These are phyloP conservation scores for Chaetodon trifasciatus DNA, from an alignment of 2,797 vertebrate genomes.

Conservation along the genomic window DNA sequence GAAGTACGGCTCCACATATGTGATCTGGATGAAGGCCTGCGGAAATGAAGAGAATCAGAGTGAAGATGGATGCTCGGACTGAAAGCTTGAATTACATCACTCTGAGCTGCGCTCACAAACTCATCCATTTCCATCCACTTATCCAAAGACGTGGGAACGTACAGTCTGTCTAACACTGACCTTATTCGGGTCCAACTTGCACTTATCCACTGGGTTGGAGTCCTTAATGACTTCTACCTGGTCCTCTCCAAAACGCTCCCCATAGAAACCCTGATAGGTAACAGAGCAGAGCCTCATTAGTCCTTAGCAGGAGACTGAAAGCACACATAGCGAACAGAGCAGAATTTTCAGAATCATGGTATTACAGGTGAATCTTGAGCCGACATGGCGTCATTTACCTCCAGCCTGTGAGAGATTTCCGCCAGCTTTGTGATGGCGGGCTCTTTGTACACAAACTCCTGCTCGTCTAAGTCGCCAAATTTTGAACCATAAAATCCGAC, in stretches of 20 bases:
- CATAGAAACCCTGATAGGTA: conserved; percentile 92
- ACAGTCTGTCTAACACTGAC: conserved; percentile 71
- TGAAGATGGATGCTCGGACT: neutral
- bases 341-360: too few species aligned
- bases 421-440: conserved; percentile 98
- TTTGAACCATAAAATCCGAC: conserved; percentile 98
- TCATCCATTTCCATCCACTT: neutral
- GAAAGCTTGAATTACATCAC: neutral
- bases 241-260: conserved; percentile 96
- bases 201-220: conserved; percentile 98
- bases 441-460: conserved; percentile 99
- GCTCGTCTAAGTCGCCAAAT: conserved; percentile 97
- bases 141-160: neutral
- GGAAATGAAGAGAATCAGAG: neutral
- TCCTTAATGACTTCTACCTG: conserved; percentile 98
- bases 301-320: neutral
- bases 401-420: conserved; percentile 96
- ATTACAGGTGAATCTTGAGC: neutral
- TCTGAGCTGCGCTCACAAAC: neutral
- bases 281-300: neutral
- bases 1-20: conserved; percentile 97
- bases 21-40: conserved; percentile 98
- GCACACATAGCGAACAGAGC: neutral
- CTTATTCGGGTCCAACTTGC: conserved; percentile 98
- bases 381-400: conserved; percentile 83